Base-by-base conservation (phyloP, 2,888 invertebrate species). In the Iphiclides podalirius region DNA sequence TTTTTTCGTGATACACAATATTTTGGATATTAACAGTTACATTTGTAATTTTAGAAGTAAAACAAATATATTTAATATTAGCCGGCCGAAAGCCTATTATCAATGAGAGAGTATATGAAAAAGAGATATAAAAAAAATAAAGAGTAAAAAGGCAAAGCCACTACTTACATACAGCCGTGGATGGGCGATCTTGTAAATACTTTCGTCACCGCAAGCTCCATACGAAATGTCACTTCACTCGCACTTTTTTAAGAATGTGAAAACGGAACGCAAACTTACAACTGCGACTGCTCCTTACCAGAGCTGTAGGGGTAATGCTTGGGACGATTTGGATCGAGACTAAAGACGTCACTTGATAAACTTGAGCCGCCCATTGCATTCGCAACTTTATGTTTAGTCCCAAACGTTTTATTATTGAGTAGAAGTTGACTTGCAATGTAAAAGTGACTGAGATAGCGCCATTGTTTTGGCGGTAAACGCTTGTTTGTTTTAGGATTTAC, bases 211-310 rank as follows among this genome's bases (percentile, higher is more conserved):
- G 37, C 42, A 33, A 15, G 36, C 15, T 37, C 15, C 23, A 44
- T 44, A 6, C 1, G 15, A 38, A 28, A 23, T 11, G 12, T 11
- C 44, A 50, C 44, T 28, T 40, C 39, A 50, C 49, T 39, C 12
- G n/a, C 48, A 42, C 42, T 37, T 14, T 8, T 31, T 8, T 11
- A 35, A 26, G 13, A 48, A 50, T 17, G 9, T n/a, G n/a, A 37
- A 45, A 37, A 28, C 17, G 16, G 9, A 31, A 12, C n/a, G 31
- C n/a, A 28, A 48, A 40, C 36, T 11, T 26, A 15, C 16, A 43
- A n/a, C n/a, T n/a, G n/a, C 60, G 59, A 51, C 61, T 53, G 51
- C 44, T 55, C 58, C 12, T 46, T 16, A 36, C 54, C 46, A 42
- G 42, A 39, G 42, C 14, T 52, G 47, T 44, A 38, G 53, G 46